Evolutionary conservation across 2,888 invertebrate genomes (phyloP), one percentile per base, ranked within the genome.

Genomic region (Pemphredon lugubris): DNA sequence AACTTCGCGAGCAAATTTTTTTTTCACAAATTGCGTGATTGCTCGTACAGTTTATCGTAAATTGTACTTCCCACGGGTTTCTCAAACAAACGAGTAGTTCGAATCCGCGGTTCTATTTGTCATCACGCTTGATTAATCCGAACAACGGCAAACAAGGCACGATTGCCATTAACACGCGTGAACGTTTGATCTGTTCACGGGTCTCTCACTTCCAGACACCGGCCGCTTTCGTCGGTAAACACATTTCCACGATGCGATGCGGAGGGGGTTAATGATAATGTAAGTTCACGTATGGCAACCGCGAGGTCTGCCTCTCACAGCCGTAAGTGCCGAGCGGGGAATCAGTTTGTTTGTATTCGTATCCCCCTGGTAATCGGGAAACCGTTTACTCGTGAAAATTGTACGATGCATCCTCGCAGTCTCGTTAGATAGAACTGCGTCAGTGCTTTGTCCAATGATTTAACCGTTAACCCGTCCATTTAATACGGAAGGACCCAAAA

Each of bases 241-340:
- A 67, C 72, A 69, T 79, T 80, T 67, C 53, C 69, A 65, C 37
- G 63, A 16, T 16, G 20, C 53, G 37, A 20, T 44, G 32, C 42
- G 48, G 54, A 64, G 37, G 69, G n/a, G 73, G 68, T 79, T 83
- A 82, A 84, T 81, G 84, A 80, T 83, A 82, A 84, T 83, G 81
- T 71, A 77, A 84, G 81, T 84, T 82, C 77, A 67, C 74, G 71
- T 77, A 65, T 65, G 63, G 57, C 71, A 68, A 74, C 70, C 63
- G 58, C 68, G 65, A 61, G 60, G 37, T 37, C 37, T 39, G 39
- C 39, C 39, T 34, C 26, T 45, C 30, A 16, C 48, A 26, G 54
- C 5, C 34, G 5, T 11, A 21, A 40, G 60, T 58, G 51, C 53
- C 40, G 34, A 23, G 57, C 51, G 40, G 61, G 58, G 59, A 64